Base-by-base conservation (phyloP, 1,140 invertebrate genomes). In the Drosophila virilis region DNA sequence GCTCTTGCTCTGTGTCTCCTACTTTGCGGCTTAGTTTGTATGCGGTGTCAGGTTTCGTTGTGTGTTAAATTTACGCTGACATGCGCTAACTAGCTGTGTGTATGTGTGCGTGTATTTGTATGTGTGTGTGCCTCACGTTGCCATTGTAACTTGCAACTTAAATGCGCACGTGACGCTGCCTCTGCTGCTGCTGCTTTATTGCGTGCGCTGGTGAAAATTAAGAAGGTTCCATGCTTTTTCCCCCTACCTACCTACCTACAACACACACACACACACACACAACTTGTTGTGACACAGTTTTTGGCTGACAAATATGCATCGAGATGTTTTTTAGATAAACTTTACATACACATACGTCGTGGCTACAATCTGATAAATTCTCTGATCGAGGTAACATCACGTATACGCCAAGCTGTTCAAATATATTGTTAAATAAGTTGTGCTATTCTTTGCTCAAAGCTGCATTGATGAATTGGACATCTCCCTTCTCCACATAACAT, bases 41-140 rank as follows among this genome's bases (percentile, higher is more conserved):
- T 86, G 83, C 83, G 69, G 84, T 69, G 71, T 86, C 83, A 86
- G 83, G 83, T 88, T 83, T 83, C 69, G 76, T 45, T 79, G 62
- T 88, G 83, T 86, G 83, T 80, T 83, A 82, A 82, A 86, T 86
- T 82, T 88, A 88, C 83, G 81, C 79, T 88, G 83, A 83, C 83
- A 86, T 72, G 76, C 78, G 76, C 83, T 88, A 88, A 86, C 83
- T 79, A 86, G 76, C 86, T 74, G 65, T 67, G 57, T 74, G 48
- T 51, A 28, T 50, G 42, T 50, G 38, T 77, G 65, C 52, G 38
- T 68, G n/a, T 71, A 8, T 58, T 10, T 67, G 48, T 74, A 43
- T 73, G 22, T 67, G 50, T 68, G 58, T 60, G 59, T 57, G 65
- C 57, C 59, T 68, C 83, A 86, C 83, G 83, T 88, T 88, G 76